Evolutionary conservation across 2,113 vertebrate genomes (phyloP), one percentile per base, ranked within the genome.

Genomic region (Rousettus leschenaultii): DNA sequence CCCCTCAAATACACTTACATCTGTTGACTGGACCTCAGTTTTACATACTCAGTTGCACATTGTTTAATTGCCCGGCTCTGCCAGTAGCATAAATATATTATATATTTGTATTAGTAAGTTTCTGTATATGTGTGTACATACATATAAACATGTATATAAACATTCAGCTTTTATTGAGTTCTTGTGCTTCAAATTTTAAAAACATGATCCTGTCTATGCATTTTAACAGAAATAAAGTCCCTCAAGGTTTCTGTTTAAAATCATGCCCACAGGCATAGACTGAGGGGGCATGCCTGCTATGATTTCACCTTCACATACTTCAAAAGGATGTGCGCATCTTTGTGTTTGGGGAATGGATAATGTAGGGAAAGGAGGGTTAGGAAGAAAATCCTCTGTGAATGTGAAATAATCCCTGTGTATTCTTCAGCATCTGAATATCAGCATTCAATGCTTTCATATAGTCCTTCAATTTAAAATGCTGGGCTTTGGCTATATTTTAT

Each of bases 51-150:
- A 96, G 82, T 87, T 97, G 79, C 89, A 97, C 94, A 95, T 93
- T 96, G 95, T 88, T 96, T 96, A 98, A 97, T 97, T 97, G 88
- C 57, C 83, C 33, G 53, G 79, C 68, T 91, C n/a, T 87, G 86
- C 83, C 93, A 93, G 86, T 74, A 65, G 74, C 93, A 86, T 48
- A 92, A 91, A 77, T 79, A 88, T 79, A 88, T 95, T 94, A 96
- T 89, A 90, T 68, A 74, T 96, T 89, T 89, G 70, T 87, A 87
- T 88, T 77, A 75, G 21, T 91, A 77, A 77, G 22, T 38, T 87
- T 30, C 51, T 74, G 12, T 40, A 38, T 80, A 70, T 86, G 61
- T 77, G 33, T 65, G 66, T 65, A 75, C 18, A 21, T 33, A 86
- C 2, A 7, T 38, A 79, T 59, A 90, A 79, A 92, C 24, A 88